Base-by-base conservation (phyloP, 2,797 vertebrate genomes). In the Sciurus vulgaris region DNA sequence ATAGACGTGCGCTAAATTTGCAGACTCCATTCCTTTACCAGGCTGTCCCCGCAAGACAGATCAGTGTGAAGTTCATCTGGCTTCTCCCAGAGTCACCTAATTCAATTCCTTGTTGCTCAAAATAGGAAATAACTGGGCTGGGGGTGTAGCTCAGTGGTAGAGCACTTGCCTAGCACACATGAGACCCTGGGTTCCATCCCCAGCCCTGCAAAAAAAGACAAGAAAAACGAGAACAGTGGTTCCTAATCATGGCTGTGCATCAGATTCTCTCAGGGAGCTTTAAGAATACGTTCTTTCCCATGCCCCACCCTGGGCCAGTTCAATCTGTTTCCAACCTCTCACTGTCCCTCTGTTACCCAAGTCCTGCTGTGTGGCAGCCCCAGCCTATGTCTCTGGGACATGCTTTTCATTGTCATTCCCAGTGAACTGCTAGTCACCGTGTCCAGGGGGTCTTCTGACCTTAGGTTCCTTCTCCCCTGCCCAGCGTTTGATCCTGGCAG, bases 311-410 rank as follows among this genome's bases (percentile, higher is more conserved):
- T n/a, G 56, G 24, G 44, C 61, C 67, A 47, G 26, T 85, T 56
- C 77, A 61, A 70, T 54, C 67, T 65, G 33, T 28, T 15, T n/a
- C 67, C 44, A 7, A 22, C 47, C 35, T 47, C 76, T 54, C 51
- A 1, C 5, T 15, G 20, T 7, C 24, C 49, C 20, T 49, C 61
- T 22, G 41, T 38, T 7, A 15, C 82, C 28, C 28, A 9, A 13
- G 17, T 28, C 35, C 49, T 82, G 47, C 7, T 18, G 2, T 2
- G 1, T 1, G 26, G 33, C 13, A 35, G 30, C 11, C 1, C 7
- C 35, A 38, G 18, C 33, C 18, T 26, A 0, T 3, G 49, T 56
- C 65, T 83, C 61, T 41, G 24, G 28, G 56, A 69, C 11, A 1
- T 9, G 7, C 65, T 65, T 10, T 14, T 38, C 74, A n/a, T 59